phyloP scores from a whole-genome alignment of 2,113 vertebrate species.

The Bucco capensis region DNA sequence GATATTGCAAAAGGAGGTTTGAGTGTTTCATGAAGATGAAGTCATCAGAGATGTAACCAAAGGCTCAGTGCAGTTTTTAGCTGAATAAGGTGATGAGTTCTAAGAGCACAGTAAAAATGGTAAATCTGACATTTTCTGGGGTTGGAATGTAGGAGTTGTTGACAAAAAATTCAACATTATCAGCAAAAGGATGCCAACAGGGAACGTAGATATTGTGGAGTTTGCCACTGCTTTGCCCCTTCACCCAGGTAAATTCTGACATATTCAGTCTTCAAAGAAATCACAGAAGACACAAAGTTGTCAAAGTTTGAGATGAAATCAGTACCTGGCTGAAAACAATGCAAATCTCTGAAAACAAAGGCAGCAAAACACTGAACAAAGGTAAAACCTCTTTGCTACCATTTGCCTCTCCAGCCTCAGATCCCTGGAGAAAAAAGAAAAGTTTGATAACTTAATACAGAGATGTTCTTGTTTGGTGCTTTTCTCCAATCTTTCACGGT shows the following conservation, averaged over 20 bases:
- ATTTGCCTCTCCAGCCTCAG: background rate
- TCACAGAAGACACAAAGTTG: background rate
- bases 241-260: background rate
- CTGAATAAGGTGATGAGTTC: background rate
- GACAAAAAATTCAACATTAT: background rate
- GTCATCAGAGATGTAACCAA: background rate
- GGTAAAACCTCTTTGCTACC: background rate
- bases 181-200: background rate
- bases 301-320: background rate
- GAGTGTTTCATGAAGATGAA: background rate
- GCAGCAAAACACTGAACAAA: background rate
- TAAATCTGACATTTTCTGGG: background rate
- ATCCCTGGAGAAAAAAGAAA: background rate
- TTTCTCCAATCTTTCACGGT: constrained; percentile 28
- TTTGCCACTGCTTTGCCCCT: background rate
- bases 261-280: background rate
- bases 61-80: background rate
- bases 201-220: background rate
- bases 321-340: background rate
- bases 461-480: constrained; percentile 10
- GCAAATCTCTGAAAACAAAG: background rate
- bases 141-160: background rate
- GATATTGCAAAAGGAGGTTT: background rate
- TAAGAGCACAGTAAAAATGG: background rate
- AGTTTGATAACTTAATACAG: constrained; percentile 16